Evolutionary conservation across 2,888 invertebrate species (phyloP).

Genomic region (Agonum fuliginosum): DNA sequence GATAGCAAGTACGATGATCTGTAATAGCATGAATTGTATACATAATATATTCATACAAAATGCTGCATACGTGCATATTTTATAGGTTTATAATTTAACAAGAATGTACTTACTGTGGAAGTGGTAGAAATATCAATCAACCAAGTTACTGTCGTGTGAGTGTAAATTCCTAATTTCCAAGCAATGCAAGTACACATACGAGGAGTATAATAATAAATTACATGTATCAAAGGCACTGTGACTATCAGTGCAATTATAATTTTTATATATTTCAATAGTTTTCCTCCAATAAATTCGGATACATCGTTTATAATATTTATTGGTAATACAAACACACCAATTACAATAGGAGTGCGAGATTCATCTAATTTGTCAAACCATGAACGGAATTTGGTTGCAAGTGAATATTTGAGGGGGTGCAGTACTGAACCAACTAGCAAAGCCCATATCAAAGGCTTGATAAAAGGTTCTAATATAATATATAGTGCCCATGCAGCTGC

Average conservation of each 20-base stretch:
- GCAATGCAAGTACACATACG: slow-evolving; percentile 77
- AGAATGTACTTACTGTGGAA: slow-evolving; percentile 68
- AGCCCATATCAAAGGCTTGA: slow-evolving; percentile 97
- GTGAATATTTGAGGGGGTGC: slow-evolving; percentile 93
- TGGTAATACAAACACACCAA: slow-evolving; percentile 79
- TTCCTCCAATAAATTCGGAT: slow-evolving; percentile 84
- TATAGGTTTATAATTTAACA: neutral
- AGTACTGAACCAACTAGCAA: slow-evolving; percentile 96
- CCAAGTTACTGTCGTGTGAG: slow-evolving; percentile 67
- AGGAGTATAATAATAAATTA: slow-evolving; percentile 85
- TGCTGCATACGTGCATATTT: neutral
- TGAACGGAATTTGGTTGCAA: slow-evolving; percentile 83
- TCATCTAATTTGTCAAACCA: slow-evolving; percentile 86
- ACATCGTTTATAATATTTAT: slow-evolving; percentile 84
- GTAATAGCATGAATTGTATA: slow-evolving; percentile 66
- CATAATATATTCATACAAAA: neutral
- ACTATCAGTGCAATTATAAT: slow-evolving; percentile 74
- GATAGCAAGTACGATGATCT: slow-evolving; percentile 81
- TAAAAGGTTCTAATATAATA: slow-evolving; percentile 91
- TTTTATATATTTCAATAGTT: slow-evolving; percentile 81
- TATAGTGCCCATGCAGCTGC: slow-evolving; percentile 86
- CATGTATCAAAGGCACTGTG: slow-evolving; percentile 74
- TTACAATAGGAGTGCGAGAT: slow-evolving; percentile 79
- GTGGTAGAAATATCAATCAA: slow-evolving; percentile 69
- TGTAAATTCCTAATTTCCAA: slow-evolving; percentile 72